These are phyloP conservation scores for Hypothenemus hampei DNA, from an alignment of 1,140 invertebrate species.

Conservation along the genomic window DNA sequence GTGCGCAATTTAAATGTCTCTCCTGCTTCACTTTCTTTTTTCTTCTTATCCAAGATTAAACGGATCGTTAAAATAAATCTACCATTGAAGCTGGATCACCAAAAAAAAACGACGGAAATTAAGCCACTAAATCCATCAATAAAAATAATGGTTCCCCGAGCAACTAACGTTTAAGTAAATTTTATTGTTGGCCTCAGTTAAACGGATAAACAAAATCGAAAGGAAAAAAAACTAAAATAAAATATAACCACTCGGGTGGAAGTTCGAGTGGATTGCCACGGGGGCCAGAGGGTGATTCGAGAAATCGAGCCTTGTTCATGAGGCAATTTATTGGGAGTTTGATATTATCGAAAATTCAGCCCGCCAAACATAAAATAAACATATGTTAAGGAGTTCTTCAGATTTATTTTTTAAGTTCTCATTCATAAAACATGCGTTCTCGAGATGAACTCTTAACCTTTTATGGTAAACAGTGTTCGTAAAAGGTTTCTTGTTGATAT, in stretches of 20 bases:
- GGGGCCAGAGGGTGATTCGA: background rate
- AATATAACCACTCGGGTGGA: background rate
- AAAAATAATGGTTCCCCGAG: too few species aligned
- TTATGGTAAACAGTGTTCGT: background rate
- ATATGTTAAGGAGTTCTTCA: too few species aligned
- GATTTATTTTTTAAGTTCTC: background rate
- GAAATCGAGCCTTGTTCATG: slow-evolving; percentile 1
- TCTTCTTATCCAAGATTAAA: too few species aligned
- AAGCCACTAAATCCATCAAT: too few species aligned
- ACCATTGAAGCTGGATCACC: too few species aligned
- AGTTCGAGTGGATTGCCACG: slow-evolving; percentile 3
- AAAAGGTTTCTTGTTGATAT: background rate
- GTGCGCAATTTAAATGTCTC: too few species aligned
- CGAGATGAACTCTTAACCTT: background rate
- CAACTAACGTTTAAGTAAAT: background rate
- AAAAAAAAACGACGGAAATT: too few species aligned
- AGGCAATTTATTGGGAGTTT: background rate
- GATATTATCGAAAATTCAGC: background rate
- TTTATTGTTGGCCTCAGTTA: background rate
- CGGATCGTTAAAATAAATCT: too few species aligned
- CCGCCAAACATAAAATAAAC: slow-evolving; percentile 1
- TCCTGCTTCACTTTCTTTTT: too few species aligned
- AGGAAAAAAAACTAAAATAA: too few species aligned
- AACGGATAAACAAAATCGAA: slow-evolving; percentile 1
- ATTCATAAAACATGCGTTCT: background rate